phyloP scores from a whole-genome alignment of 2,797 vertebrate genomes.

The Rhynchotus rufescens region DNA sequence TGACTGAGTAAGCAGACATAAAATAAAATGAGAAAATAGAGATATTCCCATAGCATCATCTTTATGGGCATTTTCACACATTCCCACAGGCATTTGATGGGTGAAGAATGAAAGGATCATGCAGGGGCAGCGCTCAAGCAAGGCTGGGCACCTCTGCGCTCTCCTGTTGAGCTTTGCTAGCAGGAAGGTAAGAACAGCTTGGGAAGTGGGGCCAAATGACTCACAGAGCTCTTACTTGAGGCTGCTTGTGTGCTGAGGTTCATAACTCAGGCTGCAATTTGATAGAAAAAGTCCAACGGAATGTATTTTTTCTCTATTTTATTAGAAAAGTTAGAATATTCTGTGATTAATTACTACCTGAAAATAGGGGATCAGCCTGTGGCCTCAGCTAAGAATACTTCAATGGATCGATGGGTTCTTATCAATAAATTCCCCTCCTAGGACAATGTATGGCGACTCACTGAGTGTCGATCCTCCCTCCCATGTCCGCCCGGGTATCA shows the following conservation, averaged over 20 bases:
- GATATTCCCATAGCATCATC: background rate
- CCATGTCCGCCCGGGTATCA: background rate
- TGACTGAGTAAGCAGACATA: background rate
- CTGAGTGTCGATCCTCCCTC: background rate
- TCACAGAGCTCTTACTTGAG: background rate
- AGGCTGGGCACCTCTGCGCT: background rate
- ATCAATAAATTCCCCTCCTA: too few species aligned
- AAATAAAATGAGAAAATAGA: background rate
- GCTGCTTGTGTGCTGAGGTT: background rate
- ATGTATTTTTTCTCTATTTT: too few species aligned
- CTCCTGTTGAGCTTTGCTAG: background rate
- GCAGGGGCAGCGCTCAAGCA: too few species aligned
- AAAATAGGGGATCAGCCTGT: too few species aligned
- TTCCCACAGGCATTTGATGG: background rate
- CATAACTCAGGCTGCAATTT: background rate
- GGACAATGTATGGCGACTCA: too few species aligned
- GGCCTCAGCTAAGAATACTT: too few species aligned
- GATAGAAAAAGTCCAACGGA: too few species aligned
- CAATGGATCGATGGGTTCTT: too few species aligned
- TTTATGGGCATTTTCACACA: background rate
- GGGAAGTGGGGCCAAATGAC: background rate
- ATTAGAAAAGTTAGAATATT: too few species aligned
- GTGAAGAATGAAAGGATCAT: background rate
- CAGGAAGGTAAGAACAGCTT: background rate
- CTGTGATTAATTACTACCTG: too few species aligned